phyloP scores from a whole-genome alignment of 2,113 vertebrate species.

The Xyrauchen texanus region DNA sequence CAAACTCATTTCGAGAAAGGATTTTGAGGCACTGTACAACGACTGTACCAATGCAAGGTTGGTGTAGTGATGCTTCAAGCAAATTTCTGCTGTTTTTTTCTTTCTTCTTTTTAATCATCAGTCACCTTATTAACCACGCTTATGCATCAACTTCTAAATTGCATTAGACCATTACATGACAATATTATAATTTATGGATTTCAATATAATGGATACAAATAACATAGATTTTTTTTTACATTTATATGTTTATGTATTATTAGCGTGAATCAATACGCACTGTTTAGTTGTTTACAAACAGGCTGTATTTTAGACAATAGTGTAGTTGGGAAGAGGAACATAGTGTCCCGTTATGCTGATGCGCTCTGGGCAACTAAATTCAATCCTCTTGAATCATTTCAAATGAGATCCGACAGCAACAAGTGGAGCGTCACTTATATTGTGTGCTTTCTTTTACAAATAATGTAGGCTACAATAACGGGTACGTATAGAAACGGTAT shows the following conservation, averaged over 20 bases:
- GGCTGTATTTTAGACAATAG: no score
- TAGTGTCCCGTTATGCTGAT: conserved; percentile 19
- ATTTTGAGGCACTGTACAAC: conserved; percentile 93
- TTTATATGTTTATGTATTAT: no score
- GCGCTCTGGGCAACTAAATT: not conserved
- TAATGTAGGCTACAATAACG: not conserved
- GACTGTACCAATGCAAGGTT: conserved; percentile 96
- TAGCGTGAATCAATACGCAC: no score
- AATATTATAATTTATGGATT: no score
- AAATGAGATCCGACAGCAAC: not conserved
- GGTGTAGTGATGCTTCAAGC: not conserved
- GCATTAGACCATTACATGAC: no score
- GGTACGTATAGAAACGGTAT: not conserved
- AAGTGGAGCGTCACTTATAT: not conserved
- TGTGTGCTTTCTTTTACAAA: not conserved
- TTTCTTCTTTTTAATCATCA: no score
- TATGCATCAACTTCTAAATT: no score
- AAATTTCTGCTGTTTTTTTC: not conserved
- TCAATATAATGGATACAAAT: no score
- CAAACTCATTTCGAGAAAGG: conserved; percentile 91
- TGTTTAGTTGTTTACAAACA: no score
- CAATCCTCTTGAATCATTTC: not conserved
- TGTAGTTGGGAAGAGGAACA: not conserved
- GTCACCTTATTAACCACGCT: no score
- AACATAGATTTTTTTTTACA: no score